Conservation (phyloP, 2,113 vertebrate genomes). For the Pholis gunnellus region DNA sequence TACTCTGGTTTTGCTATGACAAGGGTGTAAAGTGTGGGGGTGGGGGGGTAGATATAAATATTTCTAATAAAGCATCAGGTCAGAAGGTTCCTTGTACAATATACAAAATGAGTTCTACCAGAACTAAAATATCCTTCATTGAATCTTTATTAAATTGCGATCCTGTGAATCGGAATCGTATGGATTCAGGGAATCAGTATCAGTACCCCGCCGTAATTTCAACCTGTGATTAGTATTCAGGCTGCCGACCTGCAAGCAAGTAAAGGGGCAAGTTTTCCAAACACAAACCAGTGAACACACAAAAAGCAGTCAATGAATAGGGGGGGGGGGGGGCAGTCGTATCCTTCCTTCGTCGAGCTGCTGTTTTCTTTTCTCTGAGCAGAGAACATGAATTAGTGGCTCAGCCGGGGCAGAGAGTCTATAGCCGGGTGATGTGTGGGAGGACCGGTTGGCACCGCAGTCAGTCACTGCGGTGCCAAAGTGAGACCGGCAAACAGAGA, state of each 20-base stretch:
- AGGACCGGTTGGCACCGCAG: not conserved
- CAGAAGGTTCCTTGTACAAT: too few relatives aligned
- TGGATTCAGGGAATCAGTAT: not conserved
- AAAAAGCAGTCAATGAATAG: constrained; percentile 38
- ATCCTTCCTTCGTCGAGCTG: constrained; percentile 9
- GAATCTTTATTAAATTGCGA: not conserved
- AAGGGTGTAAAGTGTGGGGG: too few relatives aligned
- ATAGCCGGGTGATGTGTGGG: constrained; percentile 34
- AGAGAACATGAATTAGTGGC: constrained; percentile 44
- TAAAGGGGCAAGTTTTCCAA: constrained; percentile 14
- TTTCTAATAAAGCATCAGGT: too few relatives aligned
- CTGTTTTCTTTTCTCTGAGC: constrained; percentile 20
- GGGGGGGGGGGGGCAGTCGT: constrained; percentile 17
- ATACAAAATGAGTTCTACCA: too few relatives aligned
- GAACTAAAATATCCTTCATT: not conserved
- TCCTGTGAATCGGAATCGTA: not conserved
- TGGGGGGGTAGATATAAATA: too few relatives aligned
- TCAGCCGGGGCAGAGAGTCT: constrained; percentile 5
- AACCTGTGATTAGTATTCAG: constrained; percentile 38
- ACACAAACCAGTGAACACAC: constrained; percentile 29
- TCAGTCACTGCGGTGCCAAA: constrained; percentile 6
- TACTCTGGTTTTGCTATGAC: too few relatives aligned
- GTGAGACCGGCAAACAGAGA: constrained; percentile 26
- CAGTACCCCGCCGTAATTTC: not conserved
- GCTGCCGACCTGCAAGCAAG: not conserved